phyloP scores from a whole-genome alignment of 2,797 vertebrate species.

The Lacerta agilis region DNA sequence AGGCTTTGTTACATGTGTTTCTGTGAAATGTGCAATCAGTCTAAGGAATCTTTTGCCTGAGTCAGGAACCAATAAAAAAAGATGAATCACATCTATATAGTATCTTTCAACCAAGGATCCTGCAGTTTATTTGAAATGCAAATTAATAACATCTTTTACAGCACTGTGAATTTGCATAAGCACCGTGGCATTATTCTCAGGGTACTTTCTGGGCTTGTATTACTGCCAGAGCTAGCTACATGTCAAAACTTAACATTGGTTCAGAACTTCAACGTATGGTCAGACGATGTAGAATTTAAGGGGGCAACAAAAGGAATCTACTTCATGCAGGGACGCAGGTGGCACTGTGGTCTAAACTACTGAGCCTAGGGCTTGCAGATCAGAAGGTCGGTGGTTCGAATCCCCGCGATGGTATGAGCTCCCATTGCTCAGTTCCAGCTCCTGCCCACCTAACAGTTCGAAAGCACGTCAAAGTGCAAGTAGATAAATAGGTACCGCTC shows the following conservation, averaged over 20 bases:
- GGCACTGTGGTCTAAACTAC: too few species aligned
- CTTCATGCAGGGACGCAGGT: too few species aligned
- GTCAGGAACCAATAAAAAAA: conserved; percentile 10
- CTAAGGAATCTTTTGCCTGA: background rate
- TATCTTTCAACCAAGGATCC: background rate
- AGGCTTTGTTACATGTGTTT: background rate
- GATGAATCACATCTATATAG: background rate
- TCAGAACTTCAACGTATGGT: background rate
- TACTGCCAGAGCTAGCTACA: background rate
- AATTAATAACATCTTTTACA: conserved; percentile 4
- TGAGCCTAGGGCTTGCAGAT: too few species aligned
- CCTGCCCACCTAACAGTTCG: too few species aligned
- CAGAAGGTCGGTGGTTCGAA: too few species aligned
- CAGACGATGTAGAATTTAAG: background rate
- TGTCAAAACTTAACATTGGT: background rate
- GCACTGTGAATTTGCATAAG: background rate
- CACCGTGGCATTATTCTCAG: background rate
- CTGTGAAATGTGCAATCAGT: background rate
- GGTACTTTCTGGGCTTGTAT: background rate
- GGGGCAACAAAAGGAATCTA: too few species aligned
- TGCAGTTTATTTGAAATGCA: conserved; percentile 10
- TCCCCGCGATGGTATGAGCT: too few species aligned
- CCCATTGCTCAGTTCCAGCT: too few species aligned
- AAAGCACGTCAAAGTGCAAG: too few species aligned
- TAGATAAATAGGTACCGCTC: too few species aligned